Percentiles rank a stretch among this genome's conserved stretches.
Conservation (phyloP, 2,888 invertebrate species). For the Andrena trimmerana region DNA sequence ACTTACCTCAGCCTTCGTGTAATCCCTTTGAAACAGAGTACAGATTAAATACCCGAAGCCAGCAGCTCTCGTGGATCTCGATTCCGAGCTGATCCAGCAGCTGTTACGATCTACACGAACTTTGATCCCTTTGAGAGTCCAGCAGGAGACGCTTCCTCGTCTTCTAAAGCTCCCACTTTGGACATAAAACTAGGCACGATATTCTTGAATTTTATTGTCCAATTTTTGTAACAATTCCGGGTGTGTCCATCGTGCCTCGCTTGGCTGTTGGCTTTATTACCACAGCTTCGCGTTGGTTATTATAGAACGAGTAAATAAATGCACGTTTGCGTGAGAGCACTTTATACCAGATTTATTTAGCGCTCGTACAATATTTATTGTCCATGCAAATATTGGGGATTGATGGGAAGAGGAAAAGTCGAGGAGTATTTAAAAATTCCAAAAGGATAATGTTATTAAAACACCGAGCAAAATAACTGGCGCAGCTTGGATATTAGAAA, state of each 20-base stretch:
- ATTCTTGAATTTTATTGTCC: too few relatives aligned
- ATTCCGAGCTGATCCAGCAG: not conserved
- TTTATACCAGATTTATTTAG: slow-evolving; percentile 30
- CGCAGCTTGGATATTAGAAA: not conserved
- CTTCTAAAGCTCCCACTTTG: not conserved
- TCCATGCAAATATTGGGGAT: not conserved
- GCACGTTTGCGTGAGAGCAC: not conserved
- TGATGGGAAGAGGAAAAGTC: not conserved
- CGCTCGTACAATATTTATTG: slow-evolving; percentile 5
- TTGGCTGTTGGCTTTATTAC: too few relatives aligned
- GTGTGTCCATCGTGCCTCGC: too few relatives aligned
- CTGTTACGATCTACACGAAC: not conserved
- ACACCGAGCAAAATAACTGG: not conserved
- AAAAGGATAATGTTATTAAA: not conserved
- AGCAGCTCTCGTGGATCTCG: not conserved
- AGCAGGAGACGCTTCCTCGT: not conserved
- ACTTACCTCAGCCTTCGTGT: slow-evolving; percentile 2
- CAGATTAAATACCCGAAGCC: slow-evolving; percentile 19
- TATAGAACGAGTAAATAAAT: slow-evolving; percentile 11
- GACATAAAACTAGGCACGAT: too few relatives aligned
- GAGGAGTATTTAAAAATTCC: slow-evolving; percentile 1
- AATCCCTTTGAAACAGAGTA: slow-evolving; percentile 30
- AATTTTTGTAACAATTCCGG: too few relatives aligned
- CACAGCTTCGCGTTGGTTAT: not conserved
- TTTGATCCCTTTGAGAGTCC: not conserved